These are phyloP conservation scores for Azorinus chamasolen DNA, from an alignment of 2,888 invertebrate species.

Conservation along the genomic window DNA sequence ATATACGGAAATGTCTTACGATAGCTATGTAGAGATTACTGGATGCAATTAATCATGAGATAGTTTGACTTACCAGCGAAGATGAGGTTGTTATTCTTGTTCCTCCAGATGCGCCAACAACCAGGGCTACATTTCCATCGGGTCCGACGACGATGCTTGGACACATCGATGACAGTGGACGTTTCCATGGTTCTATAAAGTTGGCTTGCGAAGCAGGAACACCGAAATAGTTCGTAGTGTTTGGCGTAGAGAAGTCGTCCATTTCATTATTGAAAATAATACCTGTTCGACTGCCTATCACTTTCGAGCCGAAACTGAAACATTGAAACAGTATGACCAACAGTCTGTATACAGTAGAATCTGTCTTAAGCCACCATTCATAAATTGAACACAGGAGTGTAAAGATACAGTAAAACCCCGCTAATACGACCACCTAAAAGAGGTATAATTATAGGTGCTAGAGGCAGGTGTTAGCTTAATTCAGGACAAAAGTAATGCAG, in stretches of 20 bases:
- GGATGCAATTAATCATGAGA: no score
- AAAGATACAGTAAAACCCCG: no score
- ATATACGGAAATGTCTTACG: no score
- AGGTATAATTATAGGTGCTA: no score
- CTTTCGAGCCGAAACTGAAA: slow-evolving; percentile 93
- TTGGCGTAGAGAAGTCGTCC: slow-evolving; percentile 94
- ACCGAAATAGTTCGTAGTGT: slow-evolving; percentile 81
- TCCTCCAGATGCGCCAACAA: slow-evolving; percentile 95
- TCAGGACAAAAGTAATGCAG: no score
- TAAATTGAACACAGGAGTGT: no score
- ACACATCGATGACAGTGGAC: slow-evolving; percentile 96
- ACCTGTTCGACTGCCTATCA: slow-evolving; percentile 88
- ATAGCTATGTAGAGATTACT: no score
- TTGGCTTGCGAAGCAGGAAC: slow-evolving; percentile 92
- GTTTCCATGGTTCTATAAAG: slow-evolving; percentile 92
- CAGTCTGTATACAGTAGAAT: no score
- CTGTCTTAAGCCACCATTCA: no score
- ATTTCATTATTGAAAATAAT: slow-evolving; percentile 96
- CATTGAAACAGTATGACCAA: no score
- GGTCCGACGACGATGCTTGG: slow-evolving; percentile 93
- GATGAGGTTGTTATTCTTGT: slow-evolving; percentile 95
- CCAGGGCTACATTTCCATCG: slow-evolving; percentile 89
- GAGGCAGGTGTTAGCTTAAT: no score
- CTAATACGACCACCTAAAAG: no score
- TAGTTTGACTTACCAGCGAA: slow-evolving; percentile 76